Percentiles rank a stretch among this genome's conserved stretches.
phyloP scores from a whole-genome alignment of 1,140 invertebrate species.

The Cotesia vestalis region DNA sequence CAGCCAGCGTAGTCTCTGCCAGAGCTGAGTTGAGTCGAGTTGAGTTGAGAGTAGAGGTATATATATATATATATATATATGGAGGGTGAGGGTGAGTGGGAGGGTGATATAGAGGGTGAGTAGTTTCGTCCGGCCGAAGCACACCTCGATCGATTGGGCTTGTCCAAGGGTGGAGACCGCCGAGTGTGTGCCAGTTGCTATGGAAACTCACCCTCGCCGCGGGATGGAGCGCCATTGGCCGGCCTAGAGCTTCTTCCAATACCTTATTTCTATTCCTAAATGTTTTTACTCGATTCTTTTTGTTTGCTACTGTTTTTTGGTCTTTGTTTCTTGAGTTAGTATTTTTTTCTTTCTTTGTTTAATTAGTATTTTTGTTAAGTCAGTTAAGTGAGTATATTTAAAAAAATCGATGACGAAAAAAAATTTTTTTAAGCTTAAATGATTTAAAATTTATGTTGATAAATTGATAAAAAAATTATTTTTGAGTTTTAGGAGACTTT shows the following conservation, averaged over 20 bases:
- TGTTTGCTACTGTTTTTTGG: background rate
- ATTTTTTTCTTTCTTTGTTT: no score
- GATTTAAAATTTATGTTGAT: no score
- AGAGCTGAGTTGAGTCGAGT: conserved; percentile 43
- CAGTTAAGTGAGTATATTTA: no score
- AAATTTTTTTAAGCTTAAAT: no score
- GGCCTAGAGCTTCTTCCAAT: conserved; percentile 59
- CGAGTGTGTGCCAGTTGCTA: conserved; percentile 59
- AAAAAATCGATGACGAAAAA: no score
- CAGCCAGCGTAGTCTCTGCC: conserved; percentile 51
- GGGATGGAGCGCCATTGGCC: conserved; percentile 66
- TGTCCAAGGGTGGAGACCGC: conserved; percentile 62
- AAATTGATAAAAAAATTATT: no score
- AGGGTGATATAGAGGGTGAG: conserved; percentile 58
- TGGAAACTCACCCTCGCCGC: conserved; percentile 60
- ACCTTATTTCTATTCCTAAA: conserved; percentile 39
- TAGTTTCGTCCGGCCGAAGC: conserved; percentile 64
- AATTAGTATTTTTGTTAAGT: no score
- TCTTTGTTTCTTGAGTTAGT: no score
- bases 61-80: background rate
- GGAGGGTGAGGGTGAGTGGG: conserved; percentile 41
- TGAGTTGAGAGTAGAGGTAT: conserved; percentile 19
- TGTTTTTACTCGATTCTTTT: conserved; percentile 48
- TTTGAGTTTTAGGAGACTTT: no score
- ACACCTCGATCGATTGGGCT: conserved; percentile 68